Percentiles rank a stretch among this genome's conserved stretches.
Evolutionary conservation across 2,113 vertebrate genomes (phyloP).

Genomic region (Australoheros scitulus): DNA sequence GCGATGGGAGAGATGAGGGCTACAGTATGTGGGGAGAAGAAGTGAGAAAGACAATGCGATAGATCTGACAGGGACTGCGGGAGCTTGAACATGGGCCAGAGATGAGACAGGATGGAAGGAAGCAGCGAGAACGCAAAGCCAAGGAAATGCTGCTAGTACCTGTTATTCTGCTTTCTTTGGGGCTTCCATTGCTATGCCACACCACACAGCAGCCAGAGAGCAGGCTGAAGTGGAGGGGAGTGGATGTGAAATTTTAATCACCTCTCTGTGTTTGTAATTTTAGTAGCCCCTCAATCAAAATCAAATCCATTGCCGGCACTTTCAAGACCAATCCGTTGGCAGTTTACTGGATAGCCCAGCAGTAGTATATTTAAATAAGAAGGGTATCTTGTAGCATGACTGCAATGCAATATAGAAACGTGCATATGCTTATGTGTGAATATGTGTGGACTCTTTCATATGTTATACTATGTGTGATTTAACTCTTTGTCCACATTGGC

Average conservation of each 20-base stretch:
- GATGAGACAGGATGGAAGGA: constrained; percentile 18
- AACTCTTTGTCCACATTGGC: neutral
- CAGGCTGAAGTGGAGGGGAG: constrained; percentile 61
- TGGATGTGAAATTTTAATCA: constrained; percentile 74
- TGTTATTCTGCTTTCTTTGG: constrained; percentile 37
- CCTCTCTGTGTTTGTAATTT: constrained; percentile 68
- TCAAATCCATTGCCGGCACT: constrained; percentile 40
- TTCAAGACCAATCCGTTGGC: constrained; percentile 34
- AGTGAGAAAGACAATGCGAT: constrained; percentile 51
- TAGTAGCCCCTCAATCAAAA: constrained; percentile 67
- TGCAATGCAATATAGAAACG: neutral
- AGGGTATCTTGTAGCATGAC: neutral
- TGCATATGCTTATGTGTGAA: neutral
- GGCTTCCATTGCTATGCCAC: constrained; percentile 59
- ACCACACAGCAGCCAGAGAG: constrained; percentile 51
- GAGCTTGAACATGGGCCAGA: constrained; percentile 44
- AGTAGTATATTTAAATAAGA: constrained; percentile 8
- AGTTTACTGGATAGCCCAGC: neutral
- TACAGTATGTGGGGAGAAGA: constrained; percentile 19
- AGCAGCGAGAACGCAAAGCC: neutral
- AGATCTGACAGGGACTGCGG: constrained; percentile 51
- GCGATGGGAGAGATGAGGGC: constrained; percentile 25
- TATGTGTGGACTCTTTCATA: neutral
- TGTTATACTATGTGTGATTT: too few species aligned
- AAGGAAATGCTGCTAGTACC: constrained; percentile 47